phyloP scores from a whole-genome alignment of 2,113 vertebrate species.

The Probosciger aterrimus region DNA sequence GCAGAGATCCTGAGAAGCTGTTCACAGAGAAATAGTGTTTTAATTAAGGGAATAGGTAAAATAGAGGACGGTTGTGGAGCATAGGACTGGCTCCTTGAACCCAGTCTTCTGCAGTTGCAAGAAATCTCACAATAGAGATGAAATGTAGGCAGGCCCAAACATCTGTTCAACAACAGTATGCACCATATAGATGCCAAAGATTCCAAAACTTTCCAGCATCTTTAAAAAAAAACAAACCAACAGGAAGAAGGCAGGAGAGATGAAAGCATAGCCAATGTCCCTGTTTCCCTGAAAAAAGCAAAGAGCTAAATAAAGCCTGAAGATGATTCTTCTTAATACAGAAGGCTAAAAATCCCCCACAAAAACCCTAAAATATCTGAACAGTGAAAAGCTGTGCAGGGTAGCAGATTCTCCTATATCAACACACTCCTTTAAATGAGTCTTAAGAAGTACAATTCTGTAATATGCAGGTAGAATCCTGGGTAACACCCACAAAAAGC shows the following conservation, averaged over 20 bases:
- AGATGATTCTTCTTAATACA: neutral
- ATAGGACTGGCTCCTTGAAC: neutral
- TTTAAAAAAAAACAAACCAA: neutral
- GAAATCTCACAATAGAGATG: neutral
- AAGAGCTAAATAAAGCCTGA: neutral
- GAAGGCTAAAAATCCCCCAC: rapidly evolving
- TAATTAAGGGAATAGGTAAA: neutral
- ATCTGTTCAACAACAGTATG: neutral
- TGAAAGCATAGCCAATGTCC: neutral
- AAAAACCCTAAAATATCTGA: neutral
- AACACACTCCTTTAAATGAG: neutral
- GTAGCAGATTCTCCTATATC: neutral
- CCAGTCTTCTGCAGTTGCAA: neutral
- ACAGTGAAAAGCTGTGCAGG: neutral
- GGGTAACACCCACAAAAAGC: neutral
- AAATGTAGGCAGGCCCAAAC: neutral
- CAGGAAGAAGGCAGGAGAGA: neutral
- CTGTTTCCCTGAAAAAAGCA: neutral
- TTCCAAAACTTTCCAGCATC: neutral
- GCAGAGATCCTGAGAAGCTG: neutral
- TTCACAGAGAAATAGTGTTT: neutral
- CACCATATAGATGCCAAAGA: neutral
- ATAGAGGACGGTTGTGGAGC: neutral
- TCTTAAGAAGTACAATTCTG: neutral
- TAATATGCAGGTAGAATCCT: neutral